Conservation (phyloP, 1,140 invertebrate genomes). For the Nasonia longicornis region DNA sequence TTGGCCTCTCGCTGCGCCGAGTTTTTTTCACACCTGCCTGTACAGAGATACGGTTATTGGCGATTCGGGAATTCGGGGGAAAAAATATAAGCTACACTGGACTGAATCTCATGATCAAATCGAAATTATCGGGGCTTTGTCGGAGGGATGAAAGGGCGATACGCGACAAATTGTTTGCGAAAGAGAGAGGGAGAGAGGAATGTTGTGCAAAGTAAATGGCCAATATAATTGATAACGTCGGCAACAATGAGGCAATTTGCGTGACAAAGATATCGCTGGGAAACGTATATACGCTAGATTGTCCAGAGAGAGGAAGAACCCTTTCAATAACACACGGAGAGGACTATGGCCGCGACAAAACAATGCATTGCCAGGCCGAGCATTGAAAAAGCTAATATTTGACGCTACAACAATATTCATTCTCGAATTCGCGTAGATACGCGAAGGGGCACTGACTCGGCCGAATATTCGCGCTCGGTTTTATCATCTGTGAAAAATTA, state of each 20-base stretch:
- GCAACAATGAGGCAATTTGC: conserved; percentile 9
- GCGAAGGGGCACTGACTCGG: not conserved
- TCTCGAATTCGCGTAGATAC: not conserved
- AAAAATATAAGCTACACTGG: not conserved
- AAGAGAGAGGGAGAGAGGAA: not conserved
- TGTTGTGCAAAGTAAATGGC: not conserved
- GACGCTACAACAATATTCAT: conserved; percentile 21
- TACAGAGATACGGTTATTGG: not conserved
- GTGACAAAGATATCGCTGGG: not conserved
- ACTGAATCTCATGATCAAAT: not conserved
- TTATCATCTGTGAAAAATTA: conserved; percentile 36
- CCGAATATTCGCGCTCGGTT: conserved; percentile 3
- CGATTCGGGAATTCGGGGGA: not conserved
- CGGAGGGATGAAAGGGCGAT: not conserved
- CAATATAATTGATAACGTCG: conserved; percentile 16
- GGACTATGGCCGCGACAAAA: not conserved
- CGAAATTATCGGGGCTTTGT: not conserved
- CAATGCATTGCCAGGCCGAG: not conserved
- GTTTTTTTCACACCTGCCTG: not conserved
- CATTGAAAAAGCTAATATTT: conserved; percentile 27
- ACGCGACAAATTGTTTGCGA: not conserved
- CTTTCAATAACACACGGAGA: conserved; percentile 6
- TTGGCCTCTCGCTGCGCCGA: not conserved
- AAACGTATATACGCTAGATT: not conserved
- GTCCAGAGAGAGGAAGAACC: not conserved